These are phyloP conservation scores for Halocynthia aurantium DNA, from an alignment of 23 tunicate genomes.

Conservation along the genomic window DNA sequence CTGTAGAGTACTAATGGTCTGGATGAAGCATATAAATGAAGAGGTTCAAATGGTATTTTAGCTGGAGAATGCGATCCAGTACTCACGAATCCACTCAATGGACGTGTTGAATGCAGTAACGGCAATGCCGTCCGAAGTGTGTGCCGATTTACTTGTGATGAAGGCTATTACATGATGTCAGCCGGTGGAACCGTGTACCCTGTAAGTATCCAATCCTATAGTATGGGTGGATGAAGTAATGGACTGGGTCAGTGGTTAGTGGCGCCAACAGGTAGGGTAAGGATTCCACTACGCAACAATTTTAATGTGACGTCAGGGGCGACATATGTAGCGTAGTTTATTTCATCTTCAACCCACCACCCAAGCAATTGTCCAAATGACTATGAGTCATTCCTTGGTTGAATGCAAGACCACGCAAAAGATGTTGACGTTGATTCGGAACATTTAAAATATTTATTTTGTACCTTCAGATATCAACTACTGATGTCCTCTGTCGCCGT, in stretches of 20 bases:
- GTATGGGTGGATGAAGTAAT: neutral
- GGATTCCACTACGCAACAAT: too few species aligned
- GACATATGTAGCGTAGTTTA: too few species aligned
- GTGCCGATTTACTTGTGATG: constrained; percentile 27
- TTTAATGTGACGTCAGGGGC: too few species aligned
- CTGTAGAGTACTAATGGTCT: neutral
- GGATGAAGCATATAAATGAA: neutral
- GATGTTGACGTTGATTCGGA: too few species aligned
- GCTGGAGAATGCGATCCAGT: constrained; percentile 22
- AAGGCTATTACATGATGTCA: constrained; percentile 24
- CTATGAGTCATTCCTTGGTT: neutral
- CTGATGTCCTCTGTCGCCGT: constrained; percentile 11
- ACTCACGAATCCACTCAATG: constrained; percentile 6
- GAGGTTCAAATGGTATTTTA: neutral
- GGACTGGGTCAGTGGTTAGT: too few species aligned
- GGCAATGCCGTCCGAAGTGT: constrained; percentile 25
- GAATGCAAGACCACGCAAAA: too few species aligned
- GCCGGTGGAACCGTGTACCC: constrained; percentile 18
- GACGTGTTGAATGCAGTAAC: constrained; percentile 24
- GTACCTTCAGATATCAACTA: constrained; percentile 1
- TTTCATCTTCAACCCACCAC: too few species aligned
- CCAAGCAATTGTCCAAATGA: too few species aligned
- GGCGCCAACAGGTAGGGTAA: too few species aligned
- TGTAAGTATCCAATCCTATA: constrained; percentile 2
- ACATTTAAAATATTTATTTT: too few species aligned